A percentile compares a stretch with the other conserved stretches of the same genome.
Conservation (phyloP, 2,888 invertebrate species). For the Dasypogon diadema region DNA sequence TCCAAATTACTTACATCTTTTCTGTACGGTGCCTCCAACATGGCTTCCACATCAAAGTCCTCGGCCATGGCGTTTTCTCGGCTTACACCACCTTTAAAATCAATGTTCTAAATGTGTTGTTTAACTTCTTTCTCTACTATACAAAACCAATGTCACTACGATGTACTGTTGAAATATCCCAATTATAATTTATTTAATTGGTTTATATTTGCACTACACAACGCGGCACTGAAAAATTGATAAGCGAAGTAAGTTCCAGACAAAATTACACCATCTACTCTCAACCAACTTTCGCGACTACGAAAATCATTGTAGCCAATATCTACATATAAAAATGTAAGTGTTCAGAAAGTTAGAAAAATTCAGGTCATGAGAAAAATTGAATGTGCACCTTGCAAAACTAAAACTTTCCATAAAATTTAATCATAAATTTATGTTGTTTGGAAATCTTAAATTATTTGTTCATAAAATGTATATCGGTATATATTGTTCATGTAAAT, state of each 20-base stretch:
- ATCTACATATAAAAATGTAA: not conserved
- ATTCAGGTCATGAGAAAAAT: too few relatives aligned
- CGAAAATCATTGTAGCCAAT: not conserved
- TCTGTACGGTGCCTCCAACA: conserved; percentile 95
- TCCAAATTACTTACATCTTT: conserved; percentile 82
- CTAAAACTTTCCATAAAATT: too few relatives aligned
- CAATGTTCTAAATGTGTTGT: not conserved
- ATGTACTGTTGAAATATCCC: not conserved
- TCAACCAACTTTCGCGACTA: not conserved
- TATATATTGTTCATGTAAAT: too few relatives aligned
- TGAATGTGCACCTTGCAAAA: too few relatives aligned
- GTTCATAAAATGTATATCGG: too few relatives aligned
- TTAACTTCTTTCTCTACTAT: conserved; percentile 3
- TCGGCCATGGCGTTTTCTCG: conserved; percentile 79
- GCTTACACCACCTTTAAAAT: not conserved
- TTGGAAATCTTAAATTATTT: too few relatives aligned
- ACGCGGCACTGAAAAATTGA: not conserved
- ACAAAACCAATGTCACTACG: conserved; percentile 5
- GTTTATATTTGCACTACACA: not conserved
- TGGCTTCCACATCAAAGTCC: conserved; percentile 97
- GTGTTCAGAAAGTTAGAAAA: not conserved
- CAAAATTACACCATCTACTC: not conserved
- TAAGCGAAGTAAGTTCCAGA: conserved; percentile 21
- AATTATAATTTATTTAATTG: not conserved
- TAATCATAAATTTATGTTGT: too few relatives aligned